Base-by-base conservation (phyloP, 2,797 vertebrate species). In the Takifugu ocellatus region DNA sequence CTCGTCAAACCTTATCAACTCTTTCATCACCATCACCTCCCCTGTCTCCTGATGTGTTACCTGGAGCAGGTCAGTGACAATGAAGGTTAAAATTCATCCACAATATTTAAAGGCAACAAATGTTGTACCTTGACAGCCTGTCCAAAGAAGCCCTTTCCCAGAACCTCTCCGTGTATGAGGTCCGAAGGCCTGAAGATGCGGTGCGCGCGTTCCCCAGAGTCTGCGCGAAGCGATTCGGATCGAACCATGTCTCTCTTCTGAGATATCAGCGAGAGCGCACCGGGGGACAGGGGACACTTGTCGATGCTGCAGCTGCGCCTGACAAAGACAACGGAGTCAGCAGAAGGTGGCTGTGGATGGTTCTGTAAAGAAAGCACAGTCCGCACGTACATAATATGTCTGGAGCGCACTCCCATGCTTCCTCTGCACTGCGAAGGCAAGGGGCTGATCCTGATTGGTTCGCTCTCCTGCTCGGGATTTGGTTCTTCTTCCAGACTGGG, bases 21-120 rank as follows among this genome's bases (percentile, higher is more conserved):
- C 97, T 87, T 99, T 99, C 92, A 99, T 99, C 65, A 97, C 97
- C 97, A 99, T 99, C 80, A 99, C 96, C 74, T 99, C 97, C 0
- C 97, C 97, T 0, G 97, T 99, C 79, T 94, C 92, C 66, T 92
- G 88, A 77, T 99, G 97, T 0, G 95, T 99, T 61, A 99, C 96
- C 97, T 90, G 70, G 21, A 77, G 54, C 0, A 74, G n/a, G 5
- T 66, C 25, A 6, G 29, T 64, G 15, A 57, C 29, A 61, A 5
- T 5, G 6, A 17, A 45, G 8, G 39, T 70, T 52, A 53, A 47
- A 49, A 46, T 59, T 5, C 54, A 0, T 24, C 36, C 36, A 39
- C 11, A 39, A 39, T 39, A 4, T 4, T 14, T 39, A 12, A 14
- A 39, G 10, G 10, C 10, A 39, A 17, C 16, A 5, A 6, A 2